Conservation (phyloP, 1,140 invertebrate species). For the Colletes latitarsis region DNA sequence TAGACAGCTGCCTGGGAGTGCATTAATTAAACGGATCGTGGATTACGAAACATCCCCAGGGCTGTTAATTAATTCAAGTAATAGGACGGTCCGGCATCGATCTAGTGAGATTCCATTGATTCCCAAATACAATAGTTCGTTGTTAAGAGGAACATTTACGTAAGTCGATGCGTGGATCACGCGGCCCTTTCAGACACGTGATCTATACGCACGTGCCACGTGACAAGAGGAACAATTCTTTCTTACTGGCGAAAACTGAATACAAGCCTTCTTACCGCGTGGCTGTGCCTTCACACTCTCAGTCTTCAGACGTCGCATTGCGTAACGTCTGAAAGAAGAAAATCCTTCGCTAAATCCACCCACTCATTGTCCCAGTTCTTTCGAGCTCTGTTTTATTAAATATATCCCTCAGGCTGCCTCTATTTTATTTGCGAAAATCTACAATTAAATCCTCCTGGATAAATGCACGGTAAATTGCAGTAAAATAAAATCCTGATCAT, state of each 20-base stretch:
- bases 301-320: not conserved
- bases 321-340: not conserved
- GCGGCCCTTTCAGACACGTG: slow-evolving; percentile 23
- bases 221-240: slow-evolving; percentile 1
- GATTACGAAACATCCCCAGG: slow-evolving; percentile 21
- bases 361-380: not conserved
- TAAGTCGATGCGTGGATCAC: slow-evolving; percentile 23
- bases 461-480: too few relatives aligned
- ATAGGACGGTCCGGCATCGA: slow-evolving; percentile 26
- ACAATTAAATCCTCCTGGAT: too few relatives aligned
- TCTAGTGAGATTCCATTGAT: slow-evolving; percentile 33
- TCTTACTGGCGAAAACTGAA: not conserved
- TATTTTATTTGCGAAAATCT: too few relatives aligned
- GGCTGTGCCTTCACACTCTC: not conserved
- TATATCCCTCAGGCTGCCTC: too few relatives aligned
- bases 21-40: slow-evolving; percentile 39
- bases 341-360: not conserved
- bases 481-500: not conserved
- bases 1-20: too few relatives aligned
- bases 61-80: slow-evolving; percentile 42
- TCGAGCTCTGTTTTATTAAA: too few relatives aligned
- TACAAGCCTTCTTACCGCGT: not conserved
- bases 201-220: not conserved
- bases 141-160: slow-evolving; percentile 15
- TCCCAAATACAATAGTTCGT: slow-evolving; percentile 29